Evolutionary conservation across 2,888 invertebrate species (phyloP).

Genomic region (Caenorhabditis afra): DNA sequence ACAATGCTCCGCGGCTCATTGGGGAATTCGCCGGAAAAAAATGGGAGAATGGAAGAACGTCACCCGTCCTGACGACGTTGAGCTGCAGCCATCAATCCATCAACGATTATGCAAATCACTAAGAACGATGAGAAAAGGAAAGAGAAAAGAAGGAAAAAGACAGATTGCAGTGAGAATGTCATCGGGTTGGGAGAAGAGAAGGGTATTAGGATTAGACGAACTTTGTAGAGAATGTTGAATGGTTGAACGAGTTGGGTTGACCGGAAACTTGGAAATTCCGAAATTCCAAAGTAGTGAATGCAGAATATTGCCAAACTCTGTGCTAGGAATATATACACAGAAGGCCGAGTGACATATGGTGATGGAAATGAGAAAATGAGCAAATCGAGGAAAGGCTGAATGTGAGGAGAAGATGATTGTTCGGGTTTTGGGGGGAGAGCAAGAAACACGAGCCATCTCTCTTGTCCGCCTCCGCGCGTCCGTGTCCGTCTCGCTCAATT

Average conservation of each 20-base stretch:
- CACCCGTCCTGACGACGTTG: not conserved
- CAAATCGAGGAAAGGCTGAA: not conserved
- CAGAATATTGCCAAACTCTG: constrained; percentile 4
- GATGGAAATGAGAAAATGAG: constrained; percentile 40
- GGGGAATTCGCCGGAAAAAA: constrained; percentile 37
- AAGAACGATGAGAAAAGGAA: constrained; percentile 15
- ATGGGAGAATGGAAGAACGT: constrained; percentile 16
- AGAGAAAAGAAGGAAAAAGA: not conserved
- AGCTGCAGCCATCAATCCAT: constrained; percentile 16
- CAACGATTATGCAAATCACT: constrained; percentile 41
- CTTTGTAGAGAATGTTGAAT: not conserved
- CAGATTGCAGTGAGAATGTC: too few species aligned
- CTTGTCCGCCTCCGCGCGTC: too few species aligned
- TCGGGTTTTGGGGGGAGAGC: not conserved
- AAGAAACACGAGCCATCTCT: constrained; percentile 40
- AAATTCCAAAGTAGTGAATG: not conserved
- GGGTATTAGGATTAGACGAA: not conserved
- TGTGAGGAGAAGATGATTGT: constrained; percentile 21
- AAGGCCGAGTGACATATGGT: constrained; percentile 38
- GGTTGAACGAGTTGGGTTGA: not conserved
- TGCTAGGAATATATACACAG: too few species aligned
- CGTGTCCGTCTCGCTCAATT: constrained; percentile 2
- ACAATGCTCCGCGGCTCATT: constrained; percentile 35
- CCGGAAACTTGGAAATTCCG: not conserved
- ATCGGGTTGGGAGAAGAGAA: not conserved